Conservation (phyloP, 92 coral and sea anemone species). For the Paragorgia papillata region DNA sequence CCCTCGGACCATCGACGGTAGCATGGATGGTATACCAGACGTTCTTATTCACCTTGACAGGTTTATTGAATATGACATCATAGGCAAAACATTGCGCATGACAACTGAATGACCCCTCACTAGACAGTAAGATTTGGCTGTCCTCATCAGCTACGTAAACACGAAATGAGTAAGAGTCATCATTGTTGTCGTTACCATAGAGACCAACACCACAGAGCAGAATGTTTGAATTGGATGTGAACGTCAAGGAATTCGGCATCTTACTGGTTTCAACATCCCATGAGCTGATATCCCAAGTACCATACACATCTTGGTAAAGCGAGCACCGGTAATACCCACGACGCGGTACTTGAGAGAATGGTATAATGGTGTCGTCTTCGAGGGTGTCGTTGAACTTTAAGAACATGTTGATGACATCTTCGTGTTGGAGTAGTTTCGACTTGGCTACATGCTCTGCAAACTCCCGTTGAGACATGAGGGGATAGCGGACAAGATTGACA, state of each 20-base stretch:
- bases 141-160: slow-evolving; percentile 36
- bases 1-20: slow-evolving; percentile 34
- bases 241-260: slow-evolving; percentile 38
- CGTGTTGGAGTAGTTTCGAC: slow-evolving; percentile 48
- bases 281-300: slow-evolving; percentile 17
- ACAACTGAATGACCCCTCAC: slow-evolving; percentile 32
- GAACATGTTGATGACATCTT: slow-evolving; percentile 57
- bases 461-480: slow-evolving; percentile 52
- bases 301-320: slow-evolving; percentile 26
- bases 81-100: slow-evolving; percentile 29
- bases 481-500: slow-evolving; percentile 48
- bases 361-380: slow-evolving; percentile 29
- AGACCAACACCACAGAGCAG: slow-evolving; percentile 58
- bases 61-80: slow-evolving; percentile 42
- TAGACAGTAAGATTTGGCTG: slow-evolving; percentile 10
- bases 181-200: slow-evolving; percentile 48
- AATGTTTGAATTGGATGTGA: slow-evolving; percentile 42
- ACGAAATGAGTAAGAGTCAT: slow-evolving; percentile 35
- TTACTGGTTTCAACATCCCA: slow-evolving; percentile 42
- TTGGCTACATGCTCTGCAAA: slow-evolving; percentile 58
- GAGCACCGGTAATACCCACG: slow-evolving; percentile 52
- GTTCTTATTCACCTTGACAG: slow-evolving; percentile 38
- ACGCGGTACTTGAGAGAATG: slow-evolving; percentile 55
- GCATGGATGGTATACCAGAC: slow-evolving; percentile 34
- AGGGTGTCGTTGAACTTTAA: slow-evolving; percentile 46